Evolutionary conservation across 2,797 vertebrate species (phyloP), one percentile per base, ranked within the genome.

Genomic region (Falco berigora): DNA sequence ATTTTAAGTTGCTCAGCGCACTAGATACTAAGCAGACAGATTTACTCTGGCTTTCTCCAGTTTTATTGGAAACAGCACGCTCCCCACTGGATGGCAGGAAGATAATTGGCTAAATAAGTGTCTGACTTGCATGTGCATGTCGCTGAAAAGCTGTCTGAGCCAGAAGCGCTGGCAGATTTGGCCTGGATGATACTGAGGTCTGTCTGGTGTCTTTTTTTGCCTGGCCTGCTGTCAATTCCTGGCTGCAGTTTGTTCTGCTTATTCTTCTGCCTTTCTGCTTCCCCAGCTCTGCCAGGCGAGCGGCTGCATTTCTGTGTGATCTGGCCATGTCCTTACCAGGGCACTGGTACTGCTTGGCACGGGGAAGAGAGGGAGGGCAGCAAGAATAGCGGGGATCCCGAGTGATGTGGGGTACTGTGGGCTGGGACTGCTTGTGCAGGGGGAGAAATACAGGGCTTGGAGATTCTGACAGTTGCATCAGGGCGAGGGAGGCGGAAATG

Each of bases 1-100:
- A 59, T 72, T 88, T 66, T 38, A 20, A 64, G 50, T 78, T 86
- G 59, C 58, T 85, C 34, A 11, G 4, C 56, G 68, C 58, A 40
- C 58, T 66, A 62, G 59, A 86, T 77, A 16, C 42, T 91, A 73
- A 95, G 78, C 91, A 94, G 79, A 66, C 78, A 81, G 88, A 83
- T 92, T 91, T 86, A n/a, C 40, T 67, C 44, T 38, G 79, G 40
- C 87, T 95, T 95, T 94, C 36, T 62, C 85, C 23, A 16, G 32
- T 63, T 90, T 94, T 94, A 86, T 91, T 92, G 74, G 67, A 95
- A 94, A 68, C 91, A 92, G 84, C 63, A 66, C 50, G 5, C 42
- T 85, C 44, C 30, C 63, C 75, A 13, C 91, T 90, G 96, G 72
- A 91, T 79, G 71, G 83, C 84, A 91, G 92, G 61, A 55, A 56